These are phyloP conservation scores for Pterobdella sp. DNA, from an alignment of 2,888 invertebrate genomes.

Conservation along the genomic window DNA sequence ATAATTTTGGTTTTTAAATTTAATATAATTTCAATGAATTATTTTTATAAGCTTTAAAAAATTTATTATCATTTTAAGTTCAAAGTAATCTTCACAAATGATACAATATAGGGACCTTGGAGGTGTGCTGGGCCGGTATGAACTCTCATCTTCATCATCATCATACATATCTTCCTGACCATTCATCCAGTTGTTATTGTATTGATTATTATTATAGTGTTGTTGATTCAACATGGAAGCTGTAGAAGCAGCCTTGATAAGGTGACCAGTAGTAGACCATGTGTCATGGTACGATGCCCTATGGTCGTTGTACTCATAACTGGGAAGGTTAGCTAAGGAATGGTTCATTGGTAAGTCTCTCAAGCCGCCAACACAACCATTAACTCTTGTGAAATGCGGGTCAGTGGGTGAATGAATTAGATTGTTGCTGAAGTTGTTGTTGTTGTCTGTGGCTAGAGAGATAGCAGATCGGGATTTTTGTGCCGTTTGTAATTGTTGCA, in stretches of 20 bases:
- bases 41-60: too few species aligned
- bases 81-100: too few species aligned
- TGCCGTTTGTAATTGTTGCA: conserved; percentile 26
- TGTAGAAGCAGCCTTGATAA: conserved; percentile 17
- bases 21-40: too few species aligned
- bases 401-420: not conserved
- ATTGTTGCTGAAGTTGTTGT: not conserved
- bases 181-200: conserved; percentile 15
- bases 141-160: not conserved
- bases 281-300: not conserved
- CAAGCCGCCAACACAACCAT: conserved; percentile 23
- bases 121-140: not conserved
- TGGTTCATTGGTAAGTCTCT: conserved; percentile 9
- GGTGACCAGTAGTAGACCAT: conserved; percentile 9
- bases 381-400: not conserved
- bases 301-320: conserved; percentile 9
- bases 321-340: conserved; percentile 7
- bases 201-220: conserved; percentile 15
- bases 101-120: not conserved
- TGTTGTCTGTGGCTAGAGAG: conserved; percentile 11
- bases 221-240: conserved; percentile 12
- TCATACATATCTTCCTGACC: not conserved
- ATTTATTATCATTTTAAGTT: too few species aligned
- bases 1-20: too few species aligned
- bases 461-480: conserved; percentile 18